These are phyloP conservation scores for Promerops cafer DNA, from an alignment of 2,113 vertebrate genomes.

Conservation along the genomic window DNA sequence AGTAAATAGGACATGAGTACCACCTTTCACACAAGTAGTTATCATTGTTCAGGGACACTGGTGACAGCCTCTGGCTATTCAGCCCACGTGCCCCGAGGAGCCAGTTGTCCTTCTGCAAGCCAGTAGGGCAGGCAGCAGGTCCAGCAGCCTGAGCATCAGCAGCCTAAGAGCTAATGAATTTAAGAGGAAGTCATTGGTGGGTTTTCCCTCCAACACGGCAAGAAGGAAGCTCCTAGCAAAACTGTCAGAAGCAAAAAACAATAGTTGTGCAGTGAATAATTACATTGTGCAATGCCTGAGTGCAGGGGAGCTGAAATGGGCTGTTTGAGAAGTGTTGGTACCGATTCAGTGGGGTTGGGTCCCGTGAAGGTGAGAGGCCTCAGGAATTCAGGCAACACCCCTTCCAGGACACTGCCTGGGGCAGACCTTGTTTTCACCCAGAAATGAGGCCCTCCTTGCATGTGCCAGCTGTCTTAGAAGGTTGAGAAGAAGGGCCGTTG, in stretches of 20 bases:
- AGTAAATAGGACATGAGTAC: neutral
- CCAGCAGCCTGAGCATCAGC: neutral
- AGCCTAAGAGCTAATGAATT: neutral
- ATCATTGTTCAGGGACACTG: neutral
- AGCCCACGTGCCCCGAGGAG: neutral
- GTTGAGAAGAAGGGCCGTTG: neutral
- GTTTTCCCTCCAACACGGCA: neutral
- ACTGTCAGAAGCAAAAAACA: neutral
- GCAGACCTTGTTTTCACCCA: neutral
- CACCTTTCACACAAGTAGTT: neutral
- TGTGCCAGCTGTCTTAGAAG: neutral
- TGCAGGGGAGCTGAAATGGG: neutral
- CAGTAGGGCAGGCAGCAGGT: neutral
- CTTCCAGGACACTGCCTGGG: neutral
- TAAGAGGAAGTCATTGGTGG: neutral
- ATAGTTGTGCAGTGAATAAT: neutral
- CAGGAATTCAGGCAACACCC: neutral
- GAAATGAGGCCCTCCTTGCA: neutral
- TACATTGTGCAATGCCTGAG: neutral
- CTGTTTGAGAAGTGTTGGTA: neutral
- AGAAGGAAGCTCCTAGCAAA: constrained; percentile 13
- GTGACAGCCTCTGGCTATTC: neutral
- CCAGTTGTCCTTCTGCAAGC: neutral
- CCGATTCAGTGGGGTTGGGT: neutral
- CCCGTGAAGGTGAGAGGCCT: neutral